Percentiles rank a stretch among this genome's conserved stretches.
Conservation (phyloP, 2,888 invertebrate genomes). For the Cremastinae sp. region DNA sequence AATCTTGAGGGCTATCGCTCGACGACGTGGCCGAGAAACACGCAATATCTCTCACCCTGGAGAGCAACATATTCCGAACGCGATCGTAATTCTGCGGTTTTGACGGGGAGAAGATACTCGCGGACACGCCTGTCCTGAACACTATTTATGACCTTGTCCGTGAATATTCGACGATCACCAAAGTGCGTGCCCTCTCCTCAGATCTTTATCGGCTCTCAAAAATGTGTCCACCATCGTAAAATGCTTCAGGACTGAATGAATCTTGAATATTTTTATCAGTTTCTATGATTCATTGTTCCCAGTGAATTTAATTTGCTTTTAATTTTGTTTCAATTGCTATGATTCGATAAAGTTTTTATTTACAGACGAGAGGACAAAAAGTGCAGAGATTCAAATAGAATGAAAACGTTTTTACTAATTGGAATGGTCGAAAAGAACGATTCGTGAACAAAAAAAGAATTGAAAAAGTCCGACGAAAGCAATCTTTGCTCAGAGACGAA, state of each 20-base stretch:
- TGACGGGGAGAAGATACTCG: conserved; percentile 43
- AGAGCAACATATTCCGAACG: conserved; percentile 59
- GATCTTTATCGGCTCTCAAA: conserved; percentile 3
- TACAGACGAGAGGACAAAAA: conserved; percentile 6
- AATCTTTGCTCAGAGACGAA: conserved; percentile 27
- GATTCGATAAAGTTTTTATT: conserved; percentile 2
- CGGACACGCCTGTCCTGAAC: conserved; percentile 44
- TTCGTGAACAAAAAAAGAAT: conserved; percentile 40
- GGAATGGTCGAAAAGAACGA: conserved; percentile 57
- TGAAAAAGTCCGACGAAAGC: conserved; percentile 41
- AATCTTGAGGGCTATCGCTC: conserved; percentile 14
- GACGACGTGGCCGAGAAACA: conserved; percentile 25
- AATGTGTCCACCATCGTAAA: conserved; percentile 43
- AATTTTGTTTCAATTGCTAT: too few relatives aligned
- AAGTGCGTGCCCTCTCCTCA: neutral
- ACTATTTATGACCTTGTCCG: conserved; percentile 50
- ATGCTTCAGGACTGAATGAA: conserved; percentile 15
- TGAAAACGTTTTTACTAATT: conserved; percentile 60
- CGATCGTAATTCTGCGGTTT: conserved; percentile 56
- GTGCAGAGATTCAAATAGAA: conserved; percentile 2
- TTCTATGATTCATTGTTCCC: conserved; percentile 24
- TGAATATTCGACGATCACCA: conserved; percentile 33
- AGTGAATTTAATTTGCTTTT: conserved; percentile 42
- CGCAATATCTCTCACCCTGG: conserved; percentile 31
- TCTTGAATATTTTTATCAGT: conserved; percentile 13